These are phyloP conservation scores for Heliopora coerulea DNA, from an alignment of 92 coral and sea anemone species.

Conservation along the genomic window DNA sequence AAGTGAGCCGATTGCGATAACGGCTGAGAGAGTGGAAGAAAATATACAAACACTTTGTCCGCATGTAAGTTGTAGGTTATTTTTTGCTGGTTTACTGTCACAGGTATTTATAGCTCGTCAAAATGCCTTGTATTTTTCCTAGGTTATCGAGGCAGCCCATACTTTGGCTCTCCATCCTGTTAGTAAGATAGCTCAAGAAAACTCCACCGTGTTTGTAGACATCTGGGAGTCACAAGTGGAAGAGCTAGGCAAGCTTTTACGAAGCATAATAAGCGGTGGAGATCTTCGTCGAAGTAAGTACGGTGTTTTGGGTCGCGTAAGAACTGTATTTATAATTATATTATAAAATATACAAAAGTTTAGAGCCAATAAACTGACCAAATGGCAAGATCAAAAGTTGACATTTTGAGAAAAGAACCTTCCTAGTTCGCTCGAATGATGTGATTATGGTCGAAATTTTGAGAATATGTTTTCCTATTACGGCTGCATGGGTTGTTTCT, in stretches of 20 bases:
- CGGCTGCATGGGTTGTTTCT: too few relatives aligned
- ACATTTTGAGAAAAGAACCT: too few relatives aligned
- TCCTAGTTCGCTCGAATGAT: too few relatives aligned
- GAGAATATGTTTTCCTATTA: too few relatives aligned
- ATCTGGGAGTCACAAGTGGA: constrained; percentile 98
- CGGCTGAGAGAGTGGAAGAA: constrained; percentile 92
- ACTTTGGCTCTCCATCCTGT: constrained; percentile 90
- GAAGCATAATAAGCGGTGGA: constrained; percentile 89
- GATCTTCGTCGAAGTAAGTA: constrained; percentile 86
- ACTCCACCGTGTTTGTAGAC: constrained; percentile 95
- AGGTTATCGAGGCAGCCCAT: constrained; percentile 95
- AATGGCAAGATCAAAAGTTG: too few relatives aligned
- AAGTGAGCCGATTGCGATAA: constrained; percentile 84
- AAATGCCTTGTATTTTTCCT: background rate
- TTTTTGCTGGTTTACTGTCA: background rate
- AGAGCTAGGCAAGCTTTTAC: constrained; percentile 83
- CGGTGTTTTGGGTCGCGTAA: background rate
- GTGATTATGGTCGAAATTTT: too few relatives aligned
- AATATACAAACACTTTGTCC: constrained; percentile 90
- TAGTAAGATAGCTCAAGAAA: constrained; percentile 96
- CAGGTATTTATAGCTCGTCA: too few relatives aligned
- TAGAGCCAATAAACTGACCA: too few relatives aligned
- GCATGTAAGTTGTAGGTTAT: constrained; percentile 74
- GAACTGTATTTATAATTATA: too few relatives aligned
- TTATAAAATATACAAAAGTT: too few relatives aligned